These are phyloP conservation scores for Sparidentex hasta DNA, from an alignment of 2,797 vertebrate genomes.

Conservation along the genomic window DNA sequence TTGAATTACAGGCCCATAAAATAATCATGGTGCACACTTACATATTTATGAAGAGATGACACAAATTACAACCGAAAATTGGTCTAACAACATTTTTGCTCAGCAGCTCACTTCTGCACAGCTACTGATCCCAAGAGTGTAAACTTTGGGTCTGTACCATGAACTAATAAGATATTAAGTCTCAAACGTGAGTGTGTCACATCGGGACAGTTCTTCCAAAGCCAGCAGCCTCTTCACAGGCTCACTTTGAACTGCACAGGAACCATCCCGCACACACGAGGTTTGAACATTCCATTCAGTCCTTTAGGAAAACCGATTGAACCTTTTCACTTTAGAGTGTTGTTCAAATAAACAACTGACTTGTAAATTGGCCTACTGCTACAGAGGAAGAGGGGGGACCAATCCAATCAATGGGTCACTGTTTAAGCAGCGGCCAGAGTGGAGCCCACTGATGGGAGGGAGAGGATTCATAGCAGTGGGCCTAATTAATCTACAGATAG, in stretches of 20 bases:
- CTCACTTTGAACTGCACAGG: slow-evolving; percentile 29
- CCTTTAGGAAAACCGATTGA: slow-evolving; percentile 17
- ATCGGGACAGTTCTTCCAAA: slow-evolving; percentile 8
- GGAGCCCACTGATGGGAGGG: slow-evolving; percentile 78
- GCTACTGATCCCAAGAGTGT: not conserved
- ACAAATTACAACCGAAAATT: not conserved
- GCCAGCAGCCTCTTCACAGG: slow-evolving; percentile 1
- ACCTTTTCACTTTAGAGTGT: slow-evolving; percentile 15
- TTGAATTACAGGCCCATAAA: slow-evolving; percentile 9
- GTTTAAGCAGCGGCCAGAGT: slow-evolving; percentile 79
- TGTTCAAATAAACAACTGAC: slow-evolving; percentile 33
- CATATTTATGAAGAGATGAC: slow-evolving; percentile 3
- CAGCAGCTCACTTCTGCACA: not conserved
- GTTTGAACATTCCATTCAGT: not conserved
- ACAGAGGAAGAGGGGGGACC: slow-evolving; percentile 60
- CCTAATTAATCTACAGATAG: slow-evolving; percentile 87
- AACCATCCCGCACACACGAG: not conserved
- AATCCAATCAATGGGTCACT: slow-evolving; percentile 77
- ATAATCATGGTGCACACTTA: slow-evolving; percentile 9
- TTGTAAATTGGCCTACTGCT: slow-evolving; percentile 63
- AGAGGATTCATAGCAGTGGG: slow-evolving; percentile 81
- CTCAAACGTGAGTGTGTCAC: slow-evolving; percentile 39
- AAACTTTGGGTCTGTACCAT: not conserved
- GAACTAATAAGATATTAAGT: not conserved
- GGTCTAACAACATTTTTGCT: not conserved